Conservation (phyloP, 2,888 invertebrate genomes). For the Ochropacha duplaris region DNA sequence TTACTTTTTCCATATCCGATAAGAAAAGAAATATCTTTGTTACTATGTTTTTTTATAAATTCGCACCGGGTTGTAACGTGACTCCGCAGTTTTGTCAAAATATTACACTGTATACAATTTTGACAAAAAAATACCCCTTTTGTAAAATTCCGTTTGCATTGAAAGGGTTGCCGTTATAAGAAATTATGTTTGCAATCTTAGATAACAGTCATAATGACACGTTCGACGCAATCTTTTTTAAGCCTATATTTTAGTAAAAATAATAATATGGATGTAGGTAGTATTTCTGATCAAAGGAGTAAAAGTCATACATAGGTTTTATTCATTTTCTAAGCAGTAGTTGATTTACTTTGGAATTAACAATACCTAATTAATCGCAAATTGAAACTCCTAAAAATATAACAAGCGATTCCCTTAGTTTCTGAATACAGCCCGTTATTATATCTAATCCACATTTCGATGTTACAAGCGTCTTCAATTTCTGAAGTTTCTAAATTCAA, state of each 20-base stretch:
- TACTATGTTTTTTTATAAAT: conserved; percentile 30
- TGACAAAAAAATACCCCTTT: conserved; percentile 57
- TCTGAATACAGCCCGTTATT: conserved; percentile 48
- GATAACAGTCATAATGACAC: conserved; percentile 61
- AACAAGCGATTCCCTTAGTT: conserved; percentile 24
- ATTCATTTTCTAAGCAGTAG: too few relatives aligned
- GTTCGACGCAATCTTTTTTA: conserved; percentile 17
- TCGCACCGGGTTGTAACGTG: conserved; percentile 62
- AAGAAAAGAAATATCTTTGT: conserved; percentile 32
- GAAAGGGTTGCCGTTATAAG: conserved; percentile 51
- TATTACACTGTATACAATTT: conserved; percentile 66
- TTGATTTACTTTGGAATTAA: too few relatives aligned
- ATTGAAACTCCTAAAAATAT: neutral
- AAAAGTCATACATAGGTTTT: too few relatives aligned
- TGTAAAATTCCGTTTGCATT: conserved; percentile 34
- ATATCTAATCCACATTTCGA: conserved; percentile 60
- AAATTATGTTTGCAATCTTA: conserved; percentile 63
- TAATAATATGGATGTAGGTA: too few relatives aligned
- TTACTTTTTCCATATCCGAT: conserved; percentile 24
- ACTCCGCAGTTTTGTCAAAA: conserved; percentile 78
- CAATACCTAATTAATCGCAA: too few relatives aligned
- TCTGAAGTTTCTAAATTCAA: conserved; percentile 76
- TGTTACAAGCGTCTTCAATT: conserved; percentile 60
- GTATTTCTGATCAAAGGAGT: too few relatives aligned
- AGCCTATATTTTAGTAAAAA: too few relatives aligned